A percentile compares a stretch with the other conserved stretches of the same genome.
Conservation (phyloP, 2,888 invertebrate species). For the Exocentrus adspersus region DNA sequence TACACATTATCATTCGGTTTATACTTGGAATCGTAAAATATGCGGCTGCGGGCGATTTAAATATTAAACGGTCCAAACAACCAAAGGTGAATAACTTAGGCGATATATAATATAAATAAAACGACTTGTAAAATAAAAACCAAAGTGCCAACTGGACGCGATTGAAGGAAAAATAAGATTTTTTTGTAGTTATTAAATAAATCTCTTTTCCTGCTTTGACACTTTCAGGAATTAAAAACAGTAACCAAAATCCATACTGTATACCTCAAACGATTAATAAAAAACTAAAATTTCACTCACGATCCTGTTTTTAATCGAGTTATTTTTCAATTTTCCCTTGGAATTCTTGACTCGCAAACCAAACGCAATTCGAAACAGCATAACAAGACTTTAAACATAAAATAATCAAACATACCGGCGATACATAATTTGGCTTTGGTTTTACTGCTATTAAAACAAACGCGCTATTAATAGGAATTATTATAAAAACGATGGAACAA, state of each 20-base stretch:
- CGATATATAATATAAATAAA: slow-evolving; percentile 22
- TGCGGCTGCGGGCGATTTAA: slow-evolving; percentile 13
- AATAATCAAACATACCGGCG: slow-evolving; percentile 42
- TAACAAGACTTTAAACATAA: slow-evolving; percentile 38
- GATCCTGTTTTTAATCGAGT: too few species aligned
- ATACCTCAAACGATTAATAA: too few species aligned
- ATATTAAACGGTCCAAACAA: slow-evolving; percentile 20
- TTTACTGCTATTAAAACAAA: slow-evolving; percentile 50
- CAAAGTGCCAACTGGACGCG: too few species aligned
- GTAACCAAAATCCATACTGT: too few species aligned
- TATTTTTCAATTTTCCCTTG: background rate
- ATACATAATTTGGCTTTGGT: slow-evolving; percentile 41
- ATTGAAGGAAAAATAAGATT: too few species aligned
- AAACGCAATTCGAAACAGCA: slow-evolving; percentile 4
- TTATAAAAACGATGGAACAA: slow-evolving; percentile 27
- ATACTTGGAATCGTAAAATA: slow-evolving; percentile 12
- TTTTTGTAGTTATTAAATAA: too few species aligned
- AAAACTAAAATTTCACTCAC: too few species aligned
- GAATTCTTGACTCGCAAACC: background rate
- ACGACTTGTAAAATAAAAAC: slow-evolving; percentile 14
- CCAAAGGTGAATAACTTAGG: slow-evolving; percentile 12
- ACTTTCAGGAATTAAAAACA: too few species aligned
- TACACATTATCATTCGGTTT: slow-evolving; percentile 11
- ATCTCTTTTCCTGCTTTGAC: too few species aligned
- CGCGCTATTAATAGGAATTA: slow-evolving; percentile 30